These are phyloP conservation scores for Eurystomus glaucurus DNA, from an alignment of 2,797 vertebrate species.

Conservation along the genomic window DNA sequence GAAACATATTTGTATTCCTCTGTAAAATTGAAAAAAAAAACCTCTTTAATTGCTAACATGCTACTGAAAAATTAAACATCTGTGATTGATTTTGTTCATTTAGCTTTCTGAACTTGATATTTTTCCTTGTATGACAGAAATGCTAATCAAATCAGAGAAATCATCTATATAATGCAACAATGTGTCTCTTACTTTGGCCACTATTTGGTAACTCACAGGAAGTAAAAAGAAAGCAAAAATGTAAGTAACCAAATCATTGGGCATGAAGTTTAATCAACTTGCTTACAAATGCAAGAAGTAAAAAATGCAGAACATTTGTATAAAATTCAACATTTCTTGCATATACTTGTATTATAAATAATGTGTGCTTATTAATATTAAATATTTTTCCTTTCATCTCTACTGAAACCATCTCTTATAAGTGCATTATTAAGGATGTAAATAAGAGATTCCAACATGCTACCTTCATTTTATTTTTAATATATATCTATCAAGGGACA, in stretches of 20 bases:
- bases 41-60: not conserved
- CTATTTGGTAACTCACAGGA: not conserved
- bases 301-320: not conserved
- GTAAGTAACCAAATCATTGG: not conserved
- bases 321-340: not conserved
- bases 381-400: not conserved
- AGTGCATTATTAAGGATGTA: not conserved
- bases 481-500: not conserved
- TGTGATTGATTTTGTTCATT: not conserved
- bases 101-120: not conserved
- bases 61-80: not conserved
- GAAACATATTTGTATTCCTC: not conserved
- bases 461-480: not conserved
- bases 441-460: not conserved
- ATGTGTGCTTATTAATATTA: not conserved
- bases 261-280: not conserved
- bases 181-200: not conserved
- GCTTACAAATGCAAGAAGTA: not conserved
- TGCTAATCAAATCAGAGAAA: not conserved
- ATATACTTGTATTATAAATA: not conserved
- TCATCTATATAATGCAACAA: not conserved
- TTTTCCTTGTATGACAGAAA: not conserved
- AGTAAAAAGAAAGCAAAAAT: not conserved
- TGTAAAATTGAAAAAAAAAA: not conserved
- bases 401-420: not conserved